Conservation (phyloP, 92 coral and sea anemone species). For the Blastomussa wellsi region DNA sequence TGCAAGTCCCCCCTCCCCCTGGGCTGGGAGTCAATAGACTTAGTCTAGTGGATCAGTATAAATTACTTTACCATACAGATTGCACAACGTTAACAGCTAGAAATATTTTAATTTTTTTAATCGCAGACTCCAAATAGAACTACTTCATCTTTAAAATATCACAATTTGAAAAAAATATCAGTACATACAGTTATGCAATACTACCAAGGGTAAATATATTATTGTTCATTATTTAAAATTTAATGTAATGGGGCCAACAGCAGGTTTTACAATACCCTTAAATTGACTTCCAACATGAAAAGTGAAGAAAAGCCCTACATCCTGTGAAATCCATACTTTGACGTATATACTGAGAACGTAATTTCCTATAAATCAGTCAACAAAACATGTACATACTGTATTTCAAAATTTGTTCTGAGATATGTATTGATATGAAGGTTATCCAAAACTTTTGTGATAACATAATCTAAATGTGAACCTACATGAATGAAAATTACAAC, state of each 20-base stretch:
- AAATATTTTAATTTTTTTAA: not conserved
- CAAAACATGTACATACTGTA: not conserved
- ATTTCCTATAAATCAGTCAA: not conserved
- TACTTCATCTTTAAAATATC: not conserved
- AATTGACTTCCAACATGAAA: not conserved
- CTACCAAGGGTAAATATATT: not conserved
- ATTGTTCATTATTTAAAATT: not conserved
- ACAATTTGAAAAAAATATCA: not conserved
- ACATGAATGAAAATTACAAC: not conserved
- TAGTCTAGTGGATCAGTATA: not conserved
- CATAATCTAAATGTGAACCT: not conserved
- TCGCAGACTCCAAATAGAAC: not conserved
- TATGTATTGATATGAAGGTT: not conserved
- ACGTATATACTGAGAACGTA: not conserved
- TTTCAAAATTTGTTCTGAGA: too few relatives aligned
- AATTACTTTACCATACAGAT: not conserved
- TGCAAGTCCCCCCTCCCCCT: too few relatives aligned
- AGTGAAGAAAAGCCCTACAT: too few relatives aligned
- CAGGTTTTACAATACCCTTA: not conserved
- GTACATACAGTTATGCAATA: not conserved
- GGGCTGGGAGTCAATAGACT: too few relatives aligned
- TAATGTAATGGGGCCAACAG: not conserved
- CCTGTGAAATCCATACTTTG: too few relatives aligned
- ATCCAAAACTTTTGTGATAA: not conserved
- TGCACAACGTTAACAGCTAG: not conserved